A percentile compares a stretch with the other conserved stretches of the same genome.
These are phyloP conservation scores for Podabrus alpinus DNA, from an alignment of 2,888 invertebrate species.

Conservation along the genomic window DNA sequence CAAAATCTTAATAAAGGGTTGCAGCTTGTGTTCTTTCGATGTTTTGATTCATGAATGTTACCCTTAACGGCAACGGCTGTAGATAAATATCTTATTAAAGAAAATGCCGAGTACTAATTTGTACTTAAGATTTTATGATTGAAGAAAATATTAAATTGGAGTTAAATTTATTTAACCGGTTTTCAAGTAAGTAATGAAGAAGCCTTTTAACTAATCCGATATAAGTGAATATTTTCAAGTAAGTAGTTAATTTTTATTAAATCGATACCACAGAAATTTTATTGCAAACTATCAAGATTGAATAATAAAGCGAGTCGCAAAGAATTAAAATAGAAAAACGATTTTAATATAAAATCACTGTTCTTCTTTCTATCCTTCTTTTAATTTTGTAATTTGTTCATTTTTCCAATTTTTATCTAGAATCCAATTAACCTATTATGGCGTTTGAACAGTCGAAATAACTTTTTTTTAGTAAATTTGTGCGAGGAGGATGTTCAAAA, in stretches of 20 bases:
- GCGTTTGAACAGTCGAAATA: too few relatives aligned
- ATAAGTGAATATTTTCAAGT: background rate
- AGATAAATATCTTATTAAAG: conserved; percentile 19
- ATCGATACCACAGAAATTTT: background rate
- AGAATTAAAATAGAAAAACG: too few relatives aligned
- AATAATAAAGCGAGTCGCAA: too few relatives aligned
- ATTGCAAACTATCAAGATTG: background rate
- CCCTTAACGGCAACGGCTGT: conserved; percentile 14
- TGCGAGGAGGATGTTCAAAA: too few relatives aligned
- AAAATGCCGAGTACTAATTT: background rate
- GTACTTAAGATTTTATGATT: background rate
- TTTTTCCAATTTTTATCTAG: too few relatives aligned
- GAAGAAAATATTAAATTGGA: background rate
- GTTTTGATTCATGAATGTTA: conserved; percentile 8
- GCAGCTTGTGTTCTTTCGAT: conserved; percentile 24
- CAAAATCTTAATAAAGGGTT: conserved; percentile 26
- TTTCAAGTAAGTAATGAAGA: background rate
- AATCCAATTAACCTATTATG: too few relatives aligned
- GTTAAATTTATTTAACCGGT: background rate
- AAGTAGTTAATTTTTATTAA: background rate
- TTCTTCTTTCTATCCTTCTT: too few relatives aligned
- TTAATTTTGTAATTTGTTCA: too few relatives aligned
- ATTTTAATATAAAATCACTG: too few relatives aligned
- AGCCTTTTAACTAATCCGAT: background rate
- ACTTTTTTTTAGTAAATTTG: too few relatives aligned